phyloP scores from a whole-genome alignment of 2,113 vertebrate genomes.

The Cynoglossus semilaevis region DNA sequence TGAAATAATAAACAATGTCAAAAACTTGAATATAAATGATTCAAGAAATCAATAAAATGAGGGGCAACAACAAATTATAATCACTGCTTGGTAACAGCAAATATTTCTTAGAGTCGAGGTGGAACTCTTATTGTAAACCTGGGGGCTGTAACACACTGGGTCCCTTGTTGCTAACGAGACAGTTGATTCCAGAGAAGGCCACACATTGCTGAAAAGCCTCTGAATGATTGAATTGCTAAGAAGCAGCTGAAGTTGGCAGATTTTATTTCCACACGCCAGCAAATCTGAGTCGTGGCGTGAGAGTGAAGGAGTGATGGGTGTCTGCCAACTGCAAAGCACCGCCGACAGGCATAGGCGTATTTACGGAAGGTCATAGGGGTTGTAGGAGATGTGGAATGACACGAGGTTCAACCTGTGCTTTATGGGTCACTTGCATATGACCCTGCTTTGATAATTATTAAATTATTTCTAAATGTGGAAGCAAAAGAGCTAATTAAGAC shows the following conservation, averaged over 20 bases:
- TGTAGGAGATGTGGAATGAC: conserved; percentile 26
- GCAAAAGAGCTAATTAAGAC: too few species aligned
- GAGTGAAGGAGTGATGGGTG: conserved; percentile 48
- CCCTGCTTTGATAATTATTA: conserved; percentile 9
- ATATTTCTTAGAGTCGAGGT: too few species aligned
- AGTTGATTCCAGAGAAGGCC: conserved; percentile 71
- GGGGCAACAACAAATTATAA: too few species aligned
- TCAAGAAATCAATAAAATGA: too few species aligned
- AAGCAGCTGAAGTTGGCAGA: conserved; percentile 75
- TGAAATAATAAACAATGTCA: too few species aligned
- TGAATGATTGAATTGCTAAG: conserved; percentile 73
- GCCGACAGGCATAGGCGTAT: conserved; percentile 78
- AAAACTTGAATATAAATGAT: too few species aligned
- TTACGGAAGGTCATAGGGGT: conserved; percentile 73
- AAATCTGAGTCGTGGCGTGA: conserved; percentile 75
- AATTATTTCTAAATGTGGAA: too few species aligned
- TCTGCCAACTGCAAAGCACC: conserved; percentile 79
- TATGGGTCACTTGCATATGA: too few species aligned
- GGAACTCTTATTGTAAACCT: conserved; percentile 69
- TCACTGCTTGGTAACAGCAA: too few species aligned
- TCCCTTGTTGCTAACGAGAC: conserved; percentile 77
- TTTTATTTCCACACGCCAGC: conserved; percentile 83
- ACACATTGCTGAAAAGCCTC: conserved; percentile 72
- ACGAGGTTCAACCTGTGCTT: conserved; percentile 17
- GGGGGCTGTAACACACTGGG: conserved; percentile 71